Conservation (phyloP, 2,113 vertebrate species). For the Physeter macrocephalus region DNA sequence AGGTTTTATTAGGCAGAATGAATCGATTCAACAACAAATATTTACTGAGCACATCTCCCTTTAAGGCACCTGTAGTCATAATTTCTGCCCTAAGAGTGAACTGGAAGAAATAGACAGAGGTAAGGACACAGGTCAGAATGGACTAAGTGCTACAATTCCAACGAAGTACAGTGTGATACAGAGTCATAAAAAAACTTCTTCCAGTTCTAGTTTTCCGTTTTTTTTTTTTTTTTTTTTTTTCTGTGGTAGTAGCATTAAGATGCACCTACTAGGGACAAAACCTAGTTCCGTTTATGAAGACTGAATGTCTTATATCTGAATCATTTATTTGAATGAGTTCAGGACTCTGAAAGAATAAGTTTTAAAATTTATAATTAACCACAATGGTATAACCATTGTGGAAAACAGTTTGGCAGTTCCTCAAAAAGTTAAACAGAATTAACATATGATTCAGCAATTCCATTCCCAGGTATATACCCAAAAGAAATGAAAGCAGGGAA, state of each 20-base stretch:
- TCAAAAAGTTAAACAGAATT: not conserved
- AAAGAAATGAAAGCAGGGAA: not conserved
- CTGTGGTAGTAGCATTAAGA: not conserved
- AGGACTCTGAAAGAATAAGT: not conserved
- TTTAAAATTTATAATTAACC: not conserved
- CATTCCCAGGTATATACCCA: not conserved
- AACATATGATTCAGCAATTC: not conserved
- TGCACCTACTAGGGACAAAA: not conserved
- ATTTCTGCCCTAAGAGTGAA: not conserved
- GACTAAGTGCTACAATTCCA: not conserved
- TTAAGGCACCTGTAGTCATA: not conserved
- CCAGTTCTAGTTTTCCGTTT: not conserved
- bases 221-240: not conserved
- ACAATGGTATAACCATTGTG: not conserved
- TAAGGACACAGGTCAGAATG: not conserved
- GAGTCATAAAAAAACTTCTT: not conserved
- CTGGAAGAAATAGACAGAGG: not conserved
- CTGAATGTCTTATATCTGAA: not conserved
- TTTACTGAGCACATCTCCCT: not conserved
- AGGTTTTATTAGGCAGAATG: slow-evolving; percentile 14
- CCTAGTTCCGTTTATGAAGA: not conserved
- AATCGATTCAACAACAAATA: not conserved
- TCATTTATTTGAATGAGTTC: slow-evolving; percentile 6
- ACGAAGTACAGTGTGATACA: not conserved
- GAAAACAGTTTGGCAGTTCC: not conserved